Percentiles rank a stretch among this genome's conserved stretches.
Conservation (phyloP, 2,113 vertebrate species). For the Nothocercus nigrocapillus region DNA sequence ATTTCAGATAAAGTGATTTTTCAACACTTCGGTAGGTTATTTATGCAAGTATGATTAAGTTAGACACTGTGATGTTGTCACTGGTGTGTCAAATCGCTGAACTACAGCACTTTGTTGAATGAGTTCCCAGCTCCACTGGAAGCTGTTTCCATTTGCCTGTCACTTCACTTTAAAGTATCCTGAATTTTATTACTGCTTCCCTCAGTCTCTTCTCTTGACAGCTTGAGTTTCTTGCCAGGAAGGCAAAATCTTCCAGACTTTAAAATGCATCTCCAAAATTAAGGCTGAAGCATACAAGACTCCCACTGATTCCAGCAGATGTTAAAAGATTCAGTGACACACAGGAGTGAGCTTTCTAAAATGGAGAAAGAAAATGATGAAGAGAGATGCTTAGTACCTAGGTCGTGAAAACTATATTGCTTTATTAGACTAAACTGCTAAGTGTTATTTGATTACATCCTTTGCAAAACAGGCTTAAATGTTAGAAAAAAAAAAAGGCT, state of each 20-base stretch:
- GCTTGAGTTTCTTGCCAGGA: neutral
- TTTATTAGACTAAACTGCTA: neutral
- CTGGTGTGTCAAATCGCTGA: neutral
- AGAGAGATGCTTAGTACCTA: rapidly evolving
- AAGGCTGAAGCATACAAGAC: neutral
- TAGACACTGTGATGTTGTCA: neutral
- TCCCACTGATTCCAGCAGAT: neutral
- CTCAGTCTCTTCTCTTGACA: neutral
- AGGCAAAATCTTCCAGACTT: neutral
- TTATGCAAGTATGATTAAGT: neutral
- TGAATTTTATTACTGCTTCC: neutral
- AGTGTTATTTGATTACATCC: neutral
- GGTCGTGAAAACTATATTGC: neutral
- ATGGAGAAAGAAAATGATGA: neutral
- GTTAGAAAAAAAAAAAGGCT: neutral
- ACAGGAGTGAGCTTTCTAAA: neutral
- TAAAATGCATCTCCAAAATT: neutral
- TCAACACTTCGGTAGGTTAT: neutral
- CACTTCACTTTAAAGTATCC: neutral
- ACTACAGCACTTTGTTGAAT: neutral
- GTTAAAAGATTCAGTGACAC: neutral
- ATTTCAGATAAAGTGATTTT: neutral
- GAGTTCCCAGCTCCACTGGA: neutral
- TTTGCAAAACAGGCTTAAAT: neutral
- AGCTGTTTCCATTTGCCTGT: neutral